Conservation (phyloP, 1,140 invertebrate species). For the Physella acuta region DNA sequence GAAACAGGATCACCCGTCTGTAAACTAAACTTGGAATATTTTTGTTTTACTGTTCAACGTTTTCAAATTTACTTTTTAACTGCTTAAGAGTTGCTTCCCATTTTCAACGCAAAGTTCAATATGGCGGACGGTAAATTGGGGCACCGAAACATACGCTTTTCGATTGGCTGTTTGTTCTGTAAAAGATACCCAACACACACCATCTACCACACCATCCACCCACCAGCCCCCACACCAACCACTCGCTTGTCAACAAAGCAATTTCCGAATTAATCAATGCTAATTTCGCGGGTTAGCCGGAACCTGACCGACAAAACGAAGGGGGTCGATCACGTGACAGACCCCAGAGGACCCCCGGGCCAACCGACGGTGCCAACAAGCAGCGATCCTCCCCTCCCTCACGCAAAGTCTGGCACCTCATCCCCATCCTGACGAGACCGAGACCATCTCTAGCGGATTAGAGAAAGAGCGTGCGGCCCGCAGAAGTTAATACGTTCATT, state of each 20-base stretch:
- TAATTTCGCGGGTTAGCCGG: slow-evolving; percentile 10
- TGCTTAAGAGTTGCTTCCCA: too few relatives aligned
- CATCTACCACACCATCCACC: too few relatives aligned
- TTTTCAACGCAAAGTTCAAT: too few relatives aligned
- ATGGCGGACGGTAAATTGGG: too few relatives aligned
- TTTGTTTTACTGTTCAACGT: too few relatives aligned
- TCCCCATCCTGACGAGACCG: not conserved
- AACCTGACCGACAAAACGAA: not conserved
- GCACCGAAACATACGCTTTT: too few relatives aligned
- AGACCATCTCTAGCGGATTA: not conserved
- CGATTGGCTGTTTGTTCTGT: too few relatives aligned
- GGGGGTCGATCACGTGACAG: not conserved
- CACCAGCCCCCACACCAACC: too few relatives aligned
- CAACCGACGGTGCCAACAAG: not conserved
- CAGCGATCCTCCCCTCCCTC: not conserved
- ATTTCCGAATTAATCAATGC: slow-evolving; percentile 23
- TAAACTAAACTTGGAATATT: too few relatives aligned
- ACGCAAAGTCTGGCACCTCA: not conserved
- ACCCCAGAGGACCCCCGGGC: not conserved
- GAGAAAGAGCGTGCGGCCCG: not conserved
- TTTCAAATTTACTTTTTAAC: too few relatives aligned
- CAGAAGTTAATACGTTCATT: slow-evolving; percentile 15
- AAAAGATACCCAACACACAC: too few relatives aligned
- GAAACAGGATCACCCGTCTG: too few relatives aligned
- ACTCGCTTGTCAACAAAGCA: slow-evolving; percentile 10